Base-by-base conservation (phyloP, 2,888 invertebrate species). In the Tipula helvola region DNA sequence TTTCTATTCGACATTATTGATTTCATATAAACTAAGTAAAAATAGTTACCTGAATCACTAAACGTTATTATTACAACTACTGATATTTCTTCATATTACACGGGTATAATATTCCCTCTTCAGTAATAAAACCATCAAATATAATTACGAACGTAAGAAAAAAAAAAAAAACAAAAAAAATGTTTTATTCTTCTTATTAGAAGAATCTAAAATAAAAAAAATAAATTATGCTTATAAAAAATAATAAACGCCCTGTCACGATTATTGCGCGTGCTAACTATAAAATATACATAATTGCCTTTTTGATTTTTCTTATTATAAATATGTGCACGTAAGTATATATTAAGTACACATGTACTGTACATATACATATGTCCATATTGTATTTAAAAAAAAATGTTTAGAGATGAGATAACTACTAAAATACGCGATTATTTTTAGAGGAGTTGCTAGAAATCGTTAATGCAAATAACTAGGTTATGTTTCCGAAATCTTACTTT, bases 261-360 rank as follows among this genome's bases (percentile, higher is more conserved):
- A 71, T 71, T 71, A 71, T 71, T 71, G 71, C 71, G 71, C 71
- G 71, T 71, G 71, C 71, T 71, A 71, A 71, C 71, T 71, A 71
- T 71, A 71, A 71, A 71, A 71, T 71, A 71, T 71, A 71, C 71
- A 71, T 71, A 71, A 71, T 71, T 71, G 71, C 71, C 71, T 71
- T 71, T 71, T 71, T 18, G 71, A 71, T 71, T 71, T 71, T 71
- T 71, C 71, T 71, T 71, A 18, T 71, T 71, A 71, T 71, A 71
- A 71, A 28, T 71, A 28, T 52, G n/a, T 52, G 2, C 10, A 44
- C 10, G 44, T 44, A 44, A 10, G 44, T 44, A 44, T 39, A 44
- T 47, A 47, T n/a, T 28, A 28, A 2, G 47, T 47, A 47, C 13
- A 71, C 28, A 28, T 28, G 28, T 28, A 28, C 28, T 28, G 71